A percentile compares a stretch with the other conserved stretches of the same genome.
These are phyloP conservation scores for Megaustenia siamemsis DNA, from an alignment of 2,888 invertebrate genomes.

Conservation along the genomic window DNA sequence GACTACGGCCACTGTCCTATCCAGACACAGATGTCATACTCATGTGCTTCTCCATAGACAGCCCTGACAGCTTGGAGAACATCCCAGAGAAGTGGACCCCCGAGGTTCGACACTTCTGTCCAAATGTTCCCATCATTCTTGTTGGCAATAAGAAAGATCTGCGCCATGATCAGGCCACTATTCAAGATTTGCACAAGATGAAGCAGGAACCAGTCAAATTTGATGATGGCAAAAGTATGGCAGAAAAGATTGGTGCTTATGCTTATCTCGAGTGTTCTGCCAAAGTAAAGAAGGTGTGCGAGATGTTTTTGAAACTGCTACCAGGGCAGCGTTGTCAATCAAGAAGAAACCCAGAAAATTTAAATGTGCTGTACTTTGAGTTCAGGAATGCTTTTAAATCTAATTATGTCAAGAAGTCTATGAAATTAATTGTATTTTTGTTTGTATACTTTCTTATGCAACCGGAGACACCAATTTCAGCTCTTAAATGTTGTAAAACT, in stretches of 20 bases:
- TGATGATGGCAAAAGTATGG: conserved; percentile 98
- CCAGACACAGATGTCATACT: conserved; percentile 99
- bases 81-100: conserved; percentile 99
- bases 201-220: conserved; percentile 99
- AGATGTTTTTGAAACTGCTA: conserved; percentile 99
- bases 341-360: conserved; percentile 49
- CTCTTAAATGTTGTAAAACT: neutral
- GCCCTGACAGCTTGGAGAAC: conserved; percentile 98
- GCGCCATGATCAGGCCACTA: conserved; percentile 81
- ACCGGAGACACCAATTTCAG: too few relatives aligned
- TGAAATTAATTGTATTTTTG: neutral
- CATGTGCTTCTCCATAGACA: conserved; percentile 99
- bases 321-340: conserved; percentile 90
- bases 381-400: neutral
- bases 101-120: conserved; percentile 95
- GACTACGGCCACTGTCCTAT: conserved; percentile 94
- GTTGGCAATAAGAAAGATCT: conserved; percentile 93
- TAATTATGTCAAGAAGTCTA: neutral
- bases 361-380: conserved; percentile 48
- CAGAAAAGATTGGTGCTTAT: conserved; percentile 98
- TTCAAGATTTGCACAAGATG: conserved; percentile 91
- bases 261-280: conserved; percentile 99
- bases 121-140: conserved; percentile 98
- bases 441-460: neutral
- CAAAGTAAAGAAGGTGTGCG: conserved; percentile 99